Evolutionary conservation across 2,797 vertebrate species (phyloP).

Genomic region (Sebastolobus alascanus): DNA sequence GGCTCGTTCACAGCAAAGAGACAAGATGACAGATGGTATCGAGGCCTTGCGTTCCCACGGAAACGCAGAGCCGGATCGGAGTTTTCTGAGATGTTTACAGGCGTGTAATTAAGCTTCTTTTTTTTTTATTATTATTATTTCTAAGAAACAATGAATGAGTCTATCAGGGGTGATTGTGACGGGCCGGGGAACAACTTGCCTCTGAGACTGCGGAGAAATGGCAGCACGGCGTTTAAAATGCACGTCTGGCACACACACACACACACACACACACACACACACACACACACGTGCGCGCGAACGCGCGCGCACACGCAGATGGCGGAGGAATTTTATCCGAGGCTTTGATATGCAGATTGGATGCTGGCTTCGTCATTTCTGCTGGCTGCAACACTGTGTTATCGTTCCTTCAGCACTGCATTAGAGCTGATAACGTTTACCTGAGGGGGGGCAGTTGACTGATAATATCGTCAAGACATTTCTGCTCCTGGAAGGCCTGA

Average conservation of each 20-base stretch:
- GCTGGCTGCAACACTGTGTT: conserved; percentile 71
- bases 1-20: conserved; percentile 62
- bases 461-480: conserved; percentile 72
- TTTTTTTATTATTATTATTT: conserved; percentile 19
- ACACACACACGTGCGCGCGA: neutral
- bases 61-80: conserved; percentile 37
- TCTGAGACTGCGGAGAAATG: conserved; percentile 49
- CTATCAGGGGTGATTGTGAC: conserved; percentile 49
- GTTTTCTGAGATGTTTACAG: conserved; percentile 33
- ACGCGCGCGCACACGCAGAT: conserved; percentile 58
- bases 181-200: conserved; percentile 48
- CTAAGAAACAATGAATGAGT: conserved; percentile 53
- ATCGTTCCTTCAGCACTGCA: conserved; percentile 69
- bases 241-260: neutral
- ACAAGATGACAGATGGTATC: conserved; percentile 75
- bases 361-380: conserved; percentile 72
- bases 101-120: conserved; percentile 49
- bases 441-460: conserved; percentile 77
- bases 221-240: conserved; percentile 33
- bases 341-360: conserved; percentile 83
- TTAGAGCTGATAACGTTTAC: conserved; percentile 78
- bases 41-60: conserved; percentile 43
- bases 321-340: conserved; percentile 71
- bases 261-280: neutral
- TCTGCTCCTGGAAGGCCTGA: conserved; percentile 60